Conservation (phyloP, 2,113 vertebrate genomes). For the Cyphomyrus plagiostoma region DNA sequence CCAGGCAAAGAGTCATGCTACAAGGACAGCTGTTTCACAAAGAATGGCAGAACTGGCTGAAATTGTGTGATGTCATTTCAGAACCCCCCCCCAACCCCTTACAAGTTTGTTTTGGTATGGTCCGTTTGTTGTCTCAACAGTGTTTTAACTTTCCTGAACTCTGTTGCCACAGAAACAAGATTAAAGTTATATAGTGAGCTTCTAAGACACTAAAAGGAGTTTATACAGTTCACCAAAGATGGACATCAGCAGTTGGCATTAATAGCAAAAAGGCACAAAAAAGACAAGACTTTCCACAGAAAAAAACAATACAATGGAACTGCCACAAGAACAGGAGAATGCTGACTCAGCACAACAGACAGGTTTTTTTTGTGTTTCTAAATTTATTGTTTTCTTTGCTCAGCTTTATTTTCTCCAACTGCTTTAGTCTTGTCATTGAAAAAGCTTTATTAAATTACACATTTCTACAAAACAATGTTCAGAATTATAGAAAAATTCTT, state of each 20-base stretch:
- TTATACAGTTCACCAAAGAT: background rate
- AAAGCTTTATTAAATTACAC: constrained; percentile 16
- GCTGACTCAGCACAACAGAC: background rate
- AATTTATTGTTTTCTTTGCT: constrained; percentile 23
- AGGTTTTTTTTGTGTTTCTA: background rate
- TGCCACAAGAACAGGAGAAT: background rate
- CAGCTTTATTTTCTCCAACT: background rate
- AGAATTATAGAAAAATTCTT: constrained; percentile 16
- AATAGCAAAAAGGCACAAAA: background rate
- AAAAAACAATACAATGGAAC: background rate
- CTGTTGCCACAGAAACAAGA: background rate
- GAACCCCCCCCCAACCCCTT: background rate
- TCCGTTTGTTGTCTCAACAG: background rate
- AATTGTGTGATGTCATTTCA: background rate
- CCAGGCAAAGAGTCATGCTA: background rate
- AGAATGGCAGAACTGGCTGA: constrained; percentile 4
- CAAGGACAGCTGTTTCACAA: background rate
- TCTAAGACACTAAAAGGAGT: background rate
- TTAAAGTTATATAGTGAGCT: constrained; percentile 2
- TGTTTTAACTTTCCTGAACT: background rate
- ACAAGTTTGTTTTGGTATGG: background rate
- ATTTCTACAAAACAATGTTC: background rate
- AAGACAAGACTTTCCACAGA: background rate
- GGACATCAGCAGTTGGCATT: background rate
- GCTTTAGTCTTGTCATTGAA: constrained; percentile 14